phyloP scores from a whole-genome alignment of 2,888 invertebrate genomes.

The Conomelus anceps region DNA sequence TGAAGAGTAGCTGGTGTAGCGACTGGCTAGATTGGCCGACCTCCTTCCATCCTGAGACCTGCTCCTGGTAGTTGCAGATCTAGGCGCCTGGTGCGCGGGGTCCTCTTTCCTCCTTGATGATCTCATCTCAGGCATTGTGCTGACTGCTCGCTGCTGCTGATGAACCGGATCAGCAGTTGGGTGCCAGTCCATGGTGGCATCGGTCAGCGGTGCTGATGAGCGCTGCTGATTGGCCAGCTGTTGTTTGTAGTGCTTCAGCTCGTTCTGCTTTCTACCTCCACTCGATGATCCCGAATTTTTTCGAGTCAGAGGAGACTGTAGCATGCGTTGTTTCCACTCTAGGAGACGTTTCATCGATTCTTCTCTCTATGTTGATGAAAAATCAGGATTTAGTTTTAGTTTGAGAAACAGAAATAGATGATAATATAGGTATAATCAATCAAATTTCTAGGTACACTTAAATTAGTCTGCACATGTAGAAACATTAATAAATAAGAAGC shows the following conservation, averaged over 20 bases:
- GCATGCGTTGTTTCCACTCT: constrained; percentile 90
- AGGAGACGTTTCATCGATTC: constrained; percentile 85
- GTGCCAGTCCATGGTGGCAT: background rate
- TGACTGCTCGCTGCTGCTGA: background rate
- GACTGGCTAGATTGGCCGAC: constrained; percentile 40
- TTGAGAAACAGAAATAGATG: too few relatives aligned
- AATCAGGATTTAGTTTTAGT: background rate
- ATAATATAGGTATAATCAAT: too few relatives aligned
- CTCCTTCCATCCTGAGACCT: constrained; percentile 41
- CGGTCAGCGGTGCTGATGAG: background rate
- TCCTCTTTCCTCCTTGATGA: constrained; percentile 21
- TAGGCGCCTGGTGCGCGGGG: background rate
- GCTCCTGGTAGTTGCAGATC: constrained; percentile 34
- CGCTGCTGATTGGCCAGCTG: constrained; percentile 35
- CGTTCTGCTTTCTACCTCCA: constrained; percentile 30
- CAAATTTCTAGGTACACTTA: too few relatives aligned
- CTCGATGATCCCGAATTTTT: constrained; percentile 49
- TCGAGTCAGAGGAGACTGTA: constrained; percentile 78
- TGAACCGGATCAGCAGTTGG: background rate
- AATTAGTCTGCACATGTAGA: too few relatives aligned
- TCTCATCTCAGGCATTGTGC: background rate
- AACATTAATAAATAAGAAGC: too few relatives aligned
- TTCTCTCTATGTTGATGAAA: constrained; percentile 56
- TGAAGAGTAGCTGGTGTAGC: constrained; percentile 78
- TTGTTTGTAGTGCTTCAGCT: constrained; percentile 40